Conservation (phyloP, 2,888 invertebrate genomes). For the Oscheius onirici region DNA sequence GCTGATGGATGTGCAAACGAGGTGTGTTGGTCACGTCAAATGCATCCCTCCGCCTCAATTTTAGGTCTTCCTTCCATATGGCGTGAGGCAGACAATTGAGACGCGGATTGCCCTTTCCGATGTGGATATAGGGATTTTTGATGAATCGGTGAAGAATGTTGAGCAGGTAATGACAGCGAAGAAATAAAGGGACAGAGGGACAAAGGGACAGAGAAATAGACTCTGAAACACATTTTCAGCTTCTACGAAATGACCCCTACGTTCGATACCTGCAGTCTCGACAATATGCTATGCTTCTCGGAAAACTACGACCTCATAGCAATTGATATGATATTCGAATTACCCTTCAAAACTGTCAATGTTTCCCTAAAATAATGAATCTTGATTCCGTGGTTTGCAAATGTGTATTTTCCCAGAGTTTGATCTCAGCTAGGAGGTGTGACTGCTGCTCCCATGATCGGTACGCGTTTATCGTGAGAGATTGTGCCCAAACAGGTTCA, state of each 20-base stretch:
- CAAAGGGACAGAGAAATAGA: too few relatives aligned
- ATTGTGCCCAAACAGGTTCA: too few relatives aligned
- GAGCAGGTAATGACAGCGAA: slow-evolving; percentile 64
- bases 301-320: slow-evolving; percentile 35
- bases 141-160: slow-evolving; percentile 69
- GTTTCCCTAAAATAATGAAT: not conserved
- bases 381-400: not conserved
- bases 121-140: slow-evolving; percentile 67
- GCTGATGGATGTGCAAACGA: slow-evolving; percentile 66
- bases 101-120: slow-evolving; percentile 58
- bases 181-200: too few relatives aligned
- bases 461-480: not conserved
- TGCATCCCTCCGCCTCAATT: not conserved
- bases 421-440: too few relatives aligned
- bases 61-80: slow-evolving; percentile 68
- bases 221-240: slow-evolving; percentile 21
- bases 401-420: too few relatives aligned
- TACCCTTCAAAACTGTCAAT: not conserved
- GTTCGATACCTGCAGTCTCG: slow-evolving; percentile 67
- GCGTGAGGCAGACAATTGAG: slow-evolving; percentile 65
- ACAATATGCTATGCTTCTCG: slow-evolving; percentile 60
- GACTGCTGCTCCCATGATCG: not conserved
- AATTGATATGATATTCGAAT: not conserved
- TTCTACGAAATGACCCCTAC: slow-evolving; percentile 65
- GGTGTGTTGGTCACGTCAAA: slow-evolving; percentile 36